Conservation (phyloP, 2,888 invertebrate genomes). For the Limnephilus lunatus region DNA sequence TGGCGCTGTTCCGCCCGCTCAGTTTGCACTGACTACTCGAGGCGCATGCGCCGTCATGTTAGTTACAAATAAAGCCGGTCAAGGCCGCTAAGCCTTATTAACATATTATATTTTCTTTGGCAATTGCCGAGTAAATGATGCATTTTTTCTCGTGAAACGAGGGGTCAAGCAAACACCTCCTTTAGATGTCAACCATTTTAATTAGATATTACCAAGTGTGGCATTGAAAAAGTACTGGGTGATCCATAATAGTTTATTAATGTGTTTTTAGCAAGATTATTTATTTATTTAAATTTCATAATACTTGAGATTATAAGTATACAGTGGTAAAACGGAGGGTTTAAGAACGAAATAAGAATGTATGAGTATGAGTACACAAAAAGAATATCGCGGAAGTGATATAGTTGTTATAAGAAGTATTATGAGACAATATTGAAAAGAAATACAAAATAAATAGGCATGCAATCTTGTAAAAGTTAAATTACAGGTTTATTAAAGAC, state of each 20-base stretch:
- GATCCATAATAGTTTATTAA: not conserved
- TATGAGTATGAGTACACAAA: too few relatives aligned
- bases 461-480: too few relatives aligned
- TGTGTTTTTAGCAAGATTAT: too few relatives aligned
- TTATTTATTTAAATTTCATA: too few relatives aligned
- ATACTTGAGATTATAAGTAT: too few relatives aligned
- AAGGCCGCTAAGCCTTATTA: conserved; percentile 28
- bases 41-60: conserved; percentile 41
- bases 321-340: too few relatives aligned
- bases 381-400: too few relatives aligned
- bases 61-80: conserved; percentile 37
- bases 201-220: not conserved
- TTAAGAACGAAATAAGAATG: too few relatives aligned
- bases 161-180: not conserved
- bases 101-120: not conserved
- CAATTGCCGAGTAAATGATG: not conserved
- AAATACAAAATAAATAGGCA: too few relatives aligned
- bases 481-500: too few relatives aligned
- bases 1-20: conserved; percentile 40
- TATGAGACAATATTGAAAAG: too few relatives aligned
- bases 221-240: not conserved
- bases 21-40: conserved; percentile 29
- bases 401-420: too few relatives aligned
- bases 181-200: not conserved
- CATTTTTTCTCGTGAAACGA: not conserved